Evolutionary conservation across 2,797 vertebrate genomes (phyloP).

Genomic region (Sandelia bainsii): DNA sequence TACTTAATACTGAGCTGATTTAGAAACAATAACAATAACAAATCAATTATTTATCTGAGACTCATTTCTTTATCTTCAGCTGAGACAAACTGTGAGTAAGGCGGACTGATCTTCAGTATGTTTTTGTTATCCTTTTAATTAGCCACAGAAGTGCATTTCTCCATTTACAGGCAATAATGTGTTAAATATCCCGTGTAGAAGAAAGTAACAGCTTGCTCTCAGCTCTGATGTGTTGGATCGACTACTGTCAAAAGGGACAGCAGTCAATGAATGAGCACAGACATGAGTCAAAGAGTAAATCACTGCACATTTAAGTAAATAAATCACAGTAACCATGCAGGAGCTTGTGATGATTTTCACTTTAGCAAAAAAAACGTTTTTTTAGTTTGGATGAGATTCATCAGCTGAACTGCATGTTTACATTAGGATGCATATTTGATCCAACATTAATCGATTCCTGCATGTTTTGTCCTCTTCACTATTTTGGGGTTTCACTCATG

Average conservation of each 20-base stretch:
- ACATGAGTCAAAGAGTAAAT: conserved; percentile 18
- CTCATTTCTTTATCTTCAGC: conserved; percentile 28
- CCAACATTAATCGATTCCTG: conserved; percentile 38
- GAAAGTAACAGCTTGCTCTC: conserved; percentile 15
- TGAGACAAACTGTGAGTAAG: conserved; percentile 27
- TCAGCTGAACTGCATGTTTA: conserved; percentile 12
- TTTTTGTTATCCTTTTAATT: conserved; percentile 32
- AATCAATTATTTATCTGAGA: conserved; percentile 43
- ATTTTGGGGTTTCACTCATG: conserved; percentile 45
- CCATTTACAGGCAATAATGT: conserved; percentile 25
- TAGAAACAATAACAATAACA: conserved; percentile 21
- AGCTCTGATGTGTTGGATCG: conserved; percentile 25
- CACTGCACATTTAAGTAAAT: background rate
- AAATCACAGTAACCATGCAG: background rate
- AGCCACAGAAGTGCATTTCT: conserved; percentile 3
- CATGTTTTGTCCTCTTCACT: conserved; percentile 42
- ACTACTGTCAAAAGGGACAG: conserved; percentile 17
- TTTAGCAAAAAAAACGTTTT: conserved; percentile 3
- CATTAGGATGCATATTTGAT: conserved; percentile 41
- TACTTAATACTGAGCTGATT: conserved; percentile 6
- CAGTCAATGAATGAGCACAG: conserved; percentile 9
- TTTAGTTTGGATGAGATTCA: background rate
- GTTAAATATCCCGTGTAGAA: conserved; percentile 27
- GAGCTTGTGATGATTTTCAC: background rate
- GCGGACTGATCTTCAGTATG: conserved; percentile 9